Conservation (phyloP, 2,113 vertebrate species). For the Malurus alboscapulatus region DNA sequence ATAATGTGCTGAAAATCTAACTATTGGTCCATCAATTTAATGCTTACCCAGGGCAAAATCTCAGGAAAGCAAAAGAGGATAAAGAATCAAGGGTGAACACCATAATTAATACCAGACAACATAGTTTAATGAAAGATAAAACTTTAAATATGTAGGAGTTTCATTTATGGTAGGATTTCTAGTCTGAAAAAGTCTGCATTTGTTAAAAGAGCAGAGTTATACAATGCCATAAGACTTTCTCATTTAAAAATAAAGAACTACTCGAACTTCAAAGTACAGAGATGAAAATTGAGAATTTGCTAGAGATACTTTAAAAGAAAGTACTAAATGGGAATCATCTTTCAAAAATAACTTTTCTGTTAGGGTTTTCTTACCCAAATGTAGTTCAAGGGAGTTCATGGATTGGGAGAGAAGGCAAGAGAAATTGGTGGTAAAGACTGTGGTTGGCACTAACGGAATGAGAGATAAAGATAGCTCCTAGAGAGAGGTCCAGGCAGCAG, state of each 20-base stretch:
- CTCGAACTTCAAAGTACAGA: background rate
- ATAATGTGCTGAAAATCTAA: slow-evolving; percentile 2
- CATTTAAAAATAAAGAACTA: background rate
- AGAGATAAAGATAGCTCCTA: background rate
- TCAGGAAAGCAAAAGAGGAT: background rate
- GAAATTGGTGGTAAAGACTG: background rate
- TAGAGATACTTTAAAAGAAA: background rate
- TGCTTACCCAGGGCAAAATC: background rate
- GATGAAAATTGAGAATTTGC: background rate
- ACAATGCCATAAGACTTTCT: background rate
- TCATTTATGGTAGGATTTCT: background rate
- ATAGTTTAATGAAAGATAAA: background rate
- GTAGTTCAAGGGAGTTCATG: background rate
- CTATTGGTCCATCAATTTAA: background rate
- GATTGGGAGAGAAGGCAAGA: background rate
- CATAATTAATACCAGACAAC: background rate
- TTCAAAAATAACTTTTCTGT: background rate
- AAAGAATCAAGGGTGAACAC: background rate
- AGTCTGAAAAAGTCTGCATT: background rate
- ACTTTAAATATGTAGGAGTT: background rate
- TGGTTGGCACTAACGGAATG: background rate
- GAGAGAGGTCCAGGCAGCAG: background rate
- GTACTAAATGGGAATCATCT: background rate
- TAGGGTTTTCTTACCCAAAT: background rate
- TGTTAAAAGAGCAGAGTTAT: background rate